A percentile compares a stretch with the other conserved stretches of the same genome.
Conservation (phyloP, 2,113 vertebrate genomes). For the Pomatorhinus ruficollis region DNA sequence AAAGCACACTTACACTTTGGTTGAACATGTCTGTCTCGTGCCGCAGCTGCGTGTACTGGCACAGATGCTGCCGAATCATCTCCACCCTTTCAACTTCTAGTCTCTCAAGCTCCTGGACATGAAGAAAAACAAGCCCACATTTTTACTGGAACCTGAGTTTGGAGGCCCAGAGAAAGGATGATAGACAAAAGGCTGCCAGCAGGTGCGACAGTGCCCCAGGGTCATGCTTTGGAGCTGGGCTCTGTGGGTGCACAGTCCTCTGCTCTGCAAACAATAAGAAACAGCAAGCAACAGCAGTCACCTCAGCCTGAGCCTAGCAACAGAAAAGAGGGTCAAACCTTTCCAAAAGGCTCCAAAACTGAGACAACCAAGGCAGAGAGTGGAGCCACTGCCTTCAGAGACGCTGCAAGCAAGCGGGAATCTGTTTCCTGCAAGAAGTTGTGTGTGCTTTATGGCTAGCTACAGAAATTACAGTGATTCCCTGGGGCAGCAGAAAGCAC, state of each 20-base stretch:
- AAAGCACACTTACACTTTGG: slow-evolving; percentile 89
- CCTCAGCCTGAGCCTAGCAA: neutral
- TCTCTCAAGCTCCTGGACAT: slow-evolving; percentile 90
- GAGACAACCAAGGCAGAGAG: neutral
- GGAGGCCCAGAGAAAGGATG: neutral
- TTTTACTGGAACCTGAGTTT: neutral
- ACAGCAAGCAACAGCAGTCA: neutral
- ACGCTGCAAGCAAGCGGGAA: neutral
- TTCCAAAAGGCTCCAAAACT: neutral
- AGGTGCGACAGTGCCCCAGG: neutral
- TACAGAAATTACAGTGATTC: neutral
- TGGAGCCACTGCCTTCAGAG: neutral
- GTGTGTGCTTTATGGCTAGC: neutral
- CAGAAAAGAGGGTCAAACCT: neutral
- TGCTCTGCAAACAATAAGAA: neutral
- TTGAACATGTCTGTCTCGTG: slow-evolving; percentile 99
- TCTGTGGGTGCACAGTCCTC: neutral
- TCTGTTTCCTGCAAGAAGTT: neutral
- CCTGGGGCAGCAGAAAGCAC: neutral
- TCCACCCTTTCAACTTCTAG: slow-evolving; percentile 95
- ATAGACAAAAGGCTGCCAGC: neutral
- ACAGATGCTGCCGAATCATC: slow-evolving; percentile 94
- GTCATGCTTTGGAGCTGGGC: neutral
- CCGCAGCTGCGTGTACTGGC: slow-evolving; percentile 94
- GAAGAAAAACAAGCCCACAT: neutral